Base-by-base conservation (phyloP, 2,113 vertebrate species). In the Corapipo altera region DNA sequence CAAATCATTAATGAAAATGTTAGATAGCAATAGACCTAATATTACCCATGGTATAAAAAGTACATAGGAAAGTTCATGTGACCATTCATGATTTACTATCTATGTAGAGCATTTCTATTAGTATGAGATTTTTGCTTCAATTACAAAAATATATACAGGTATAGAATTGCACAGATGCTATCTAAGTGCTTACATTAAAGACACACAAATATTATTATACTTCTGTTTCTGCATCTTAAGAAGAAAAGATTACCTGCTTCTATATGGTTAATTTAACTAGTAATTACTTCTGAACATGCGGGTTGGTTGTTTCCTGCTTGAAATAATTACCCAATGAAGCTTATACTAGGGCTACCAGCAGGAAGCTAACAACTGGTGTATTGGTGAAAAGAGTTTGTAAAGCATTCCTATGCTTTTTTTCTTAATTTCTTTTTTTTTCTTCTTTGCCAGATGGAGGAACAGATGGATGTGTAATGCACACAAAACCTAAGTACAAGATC, bases 241-340 rank as follows among this genome's bases (percentile, higher is more conserved):
- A 66, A 84, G 93, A 82, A 94, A 89, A 55, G 62, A 81, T 55
- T 67, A 93, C 84, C 88, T 91, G 78, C 62, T 94, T 96, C 79
- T 95, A 88, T 61, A 93, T 96, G 95, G 89, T 91, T 96, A 97
- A 97, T 97, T 97, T 93, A 97, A 95, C 96, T 96, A 96, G 90
- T 96, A 97, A 98, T 97, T 97, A 93, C 95, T 96, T 88, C 92
- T 93, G 90, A 97, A 96, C 93, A 95, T 89, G 96, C 95, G 90
- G 85, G 89, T 82, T 97, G 67, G 92, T 91, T 96, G 82, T 96
- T 97, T 97, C 78, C 91, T 96, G 71, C 91, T 95, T 97, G 92
- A 97, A 97, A 95, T 96, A 96, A 97, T 97, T 97, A 96, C 46
- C 27, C 84, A 89, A 32, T 93, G 97, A 97, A 94, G 94, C 69